Percentiles rank a stretch among this genome's conserved stretches.
phyloP scores from a whole-genome alignment of 2,888 invertebrate species.

The Urechis unicinctus region DNA sequence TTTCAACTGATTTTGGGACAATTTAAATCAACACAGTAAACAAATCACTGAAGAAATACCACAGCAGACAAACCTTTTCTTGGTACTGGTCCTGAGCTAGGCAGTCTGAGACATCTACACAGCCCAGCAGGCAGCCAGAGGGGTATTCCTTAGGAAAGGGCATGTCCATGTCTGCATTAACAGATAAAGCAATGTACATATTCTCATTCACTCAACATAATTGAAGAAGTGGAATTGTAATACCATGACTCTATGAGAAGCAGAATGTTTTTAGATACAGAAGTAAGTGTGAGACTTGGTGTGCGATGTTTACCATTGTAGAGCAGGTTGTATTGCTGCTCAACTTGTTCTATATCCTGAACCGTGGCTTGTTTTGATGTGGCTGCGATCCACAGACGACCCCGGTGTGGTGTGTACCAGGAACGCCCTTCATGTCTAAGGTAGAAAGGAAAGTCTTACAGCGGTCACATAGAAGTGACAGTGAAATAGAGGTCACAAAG shows the following conservation, averaged over 20 bases:
- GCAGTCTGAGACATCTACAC: conserved; percentile 79
- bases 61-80: conserved; percentile 52
- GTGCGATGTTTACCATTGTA: conserved; percentile 12
- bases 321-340: conserved; percentile 61
- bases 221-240: not conserved
- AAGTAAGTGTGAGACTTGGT: not conserved
- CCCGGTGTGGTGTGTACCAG: conserved; percentile 88
- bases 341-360: conserved; percentile 61
- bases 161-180: conserved; percentile 42
- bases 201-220: not conserved
- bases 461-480: not conserved
- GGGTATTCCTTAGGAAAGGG: conserved; percentile 81
- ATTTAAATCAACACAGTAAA: not conserved
- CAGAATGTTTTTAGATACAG: not conserved
- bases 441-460: not conserved
- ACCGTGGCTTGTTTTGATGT: conserved; percentile 68
- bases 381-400: conserved; percentile 90
- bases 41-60: not conserved
- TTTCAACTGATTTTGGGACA: no score
- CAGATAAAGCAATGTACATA: conserved; percentile 34
- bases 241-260: not conserved
- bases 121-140: conserved; percentile 79
- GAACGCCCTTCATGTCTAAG: conserved; percentile 77
- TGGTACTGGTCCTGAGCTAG: conserved; percentile 80
- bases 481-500: no score